These are phyloP conservation scores for Pluvianellus socialis DNA, from an alignment of 2,113 vertebrate species.

Conservation along the genomic window DNA sequence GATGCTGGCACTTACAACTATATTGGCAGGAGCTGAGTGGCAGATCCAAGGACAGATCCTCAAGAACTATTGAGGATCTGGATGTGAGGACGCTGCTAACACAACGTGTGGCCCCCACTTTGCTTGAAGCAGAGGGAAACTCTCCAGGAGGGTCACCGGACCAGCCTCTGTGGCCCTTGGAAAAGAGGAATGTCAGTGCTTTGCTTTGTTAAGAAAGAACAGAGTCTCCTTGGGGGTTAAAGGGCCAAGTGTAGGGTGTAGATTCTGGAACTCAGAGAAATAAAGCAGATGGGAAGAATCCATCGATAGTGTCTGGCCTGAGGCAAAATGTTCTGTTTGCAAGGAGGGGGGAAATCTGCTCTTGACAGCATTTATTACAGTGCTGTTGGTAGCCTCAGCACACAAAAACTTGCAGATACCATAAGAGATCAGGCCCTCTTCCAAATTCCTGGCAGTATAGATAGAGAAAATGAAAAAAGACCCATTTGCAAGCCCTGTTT, in stretches of 20 bases:
- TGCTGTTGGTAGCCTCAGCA: too few species aligned
- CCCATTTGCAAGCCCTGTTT: not conserved
- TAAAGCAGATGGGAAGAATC: not conserved
- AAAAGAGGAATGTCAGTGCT: not conserved
- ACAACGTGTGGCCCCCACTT: rapidly evolving
- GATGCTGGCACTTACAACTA: not conserved
- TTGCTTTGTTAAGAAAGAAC: not conserved
- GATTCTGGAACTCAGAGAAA: not conserved
- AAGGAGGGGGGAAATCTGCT: not conserved
- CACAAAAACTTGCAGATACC: too few species aligned
- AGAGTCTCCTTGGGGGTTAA: not conserved
- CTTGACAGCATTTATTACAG: not conserved
- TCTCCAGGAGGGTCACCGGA: not conserved
- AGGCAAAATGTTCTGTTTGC: not conserved
- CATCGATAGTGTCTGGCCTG: not conserved
- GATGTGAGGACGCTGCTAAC: not conserved
- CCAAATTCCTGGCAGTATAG: too few species aligned
- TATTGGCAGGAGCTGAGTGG: not conserved
- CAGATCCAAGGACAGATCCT: not conserved
- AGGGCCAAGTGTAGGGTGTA: not conserved
- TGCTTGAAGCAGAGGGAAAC: not conserved
- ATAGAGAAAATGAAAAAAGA: too few species aligned
- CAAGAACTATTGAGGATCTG: not conserved
- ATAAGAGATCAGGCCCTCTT: too few species aligned
- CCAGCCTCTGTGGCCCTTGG: rapidly evolving